phyloP scores from a whole-genome alignment of 2,113 vertebrate genomes.

The Zeus faber region DNA sequence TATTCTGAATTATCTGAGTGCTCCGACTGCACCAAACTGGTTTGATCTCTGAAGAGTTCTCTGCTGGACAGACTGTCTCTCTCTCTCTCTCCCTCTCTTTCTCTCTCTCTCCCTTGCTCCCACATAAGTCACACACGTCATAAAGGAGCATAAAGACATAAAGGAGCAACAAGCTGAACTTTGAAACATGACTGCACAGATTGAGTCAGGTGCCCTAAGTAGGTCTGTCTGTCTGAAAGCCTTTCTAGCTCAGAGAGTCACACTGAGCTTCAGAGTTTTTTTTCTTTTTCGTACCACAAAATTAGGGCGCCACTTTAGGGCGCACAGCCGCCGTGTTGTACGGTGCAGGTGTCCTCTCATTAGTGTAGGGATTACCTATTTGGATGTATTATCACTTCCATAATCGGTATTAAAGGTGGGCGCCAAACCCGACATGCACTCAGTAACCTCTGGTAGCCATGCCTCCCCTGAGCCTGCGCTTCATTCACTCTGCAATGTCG shows the following conservation, averaged over 20 bases:
- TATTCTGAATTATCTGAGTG: background rate
- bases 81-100: constrained; percentile 5
- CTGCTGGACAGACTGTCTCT: background rate
- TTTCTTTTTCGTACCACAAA: constrained; percentile 8
- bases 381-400: constrained; percentile 8
- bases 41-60: background rate
- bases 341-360: constrained; percentile 30
- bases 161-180: constrained; percentile 16
- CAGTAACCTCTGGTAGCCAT: constrained; percentile 20
- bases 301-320: background rate
- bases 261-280: background rate
- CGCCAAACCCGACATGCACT: no score
- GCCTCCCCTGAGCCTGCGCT: background rate
- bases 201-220: constrained; percentile 21
- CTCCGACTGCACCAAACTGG: background rate
- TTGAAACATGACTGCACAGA: constrained; percentile 17
- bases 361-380: constrained; percentile 19
- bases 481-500: background rate
- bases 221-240: constrained; percentile 23
- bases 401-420: background rate
- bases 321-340: constrained; percentile 2
- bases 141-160: background rate
- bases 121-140: background rate
- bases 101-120: background rate
- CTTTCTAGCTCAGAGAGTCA: constrained; percentile 1